These are phyloP conservation scores for Onychomys arenicola DNA, from an alignment of 2,797 vertebrate genomes.

Conservation along the genomic window DNA sequence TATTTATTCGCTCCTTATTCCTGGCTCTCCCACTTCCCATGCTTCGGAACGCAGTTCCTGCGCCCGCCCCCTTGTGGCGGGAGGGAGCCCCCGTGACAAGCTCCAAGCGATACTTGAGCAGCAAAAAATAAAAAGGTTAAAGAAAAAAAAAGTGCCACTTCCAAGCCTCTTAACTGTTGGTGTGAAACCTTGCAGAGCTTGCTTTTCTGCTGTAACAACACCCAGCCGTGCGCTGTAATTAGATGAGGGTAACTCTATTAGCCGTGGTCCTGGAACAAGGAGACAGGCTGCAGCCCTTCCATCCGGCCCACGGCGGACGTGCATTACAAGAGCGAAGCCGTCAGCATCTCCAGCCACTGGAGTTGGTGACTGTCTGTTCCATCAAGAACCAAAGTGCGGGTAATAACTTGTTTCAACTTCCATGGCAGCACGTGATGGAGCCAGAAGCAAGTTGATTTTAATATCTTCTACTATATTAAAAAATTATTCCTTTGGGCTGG, in stretches of 20 bases:
- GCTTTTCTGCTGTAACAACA: neutral
- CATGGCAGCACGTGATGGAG: neutral
- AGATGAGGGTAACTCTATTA: neutral
- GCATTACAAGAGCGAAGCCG: neutral
- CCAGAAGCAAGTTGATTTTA: neutral
- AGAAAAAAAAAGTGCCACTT: neutral
- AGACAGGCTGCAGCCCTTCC: neutral
- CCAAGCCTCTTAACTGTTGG: neutral
- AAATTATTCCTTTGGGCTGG: neutral
- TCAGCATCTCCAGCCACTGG: neutral
- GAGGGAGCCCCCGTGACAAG: neutral
- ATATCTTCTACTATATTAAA: conserved; percentile 7
- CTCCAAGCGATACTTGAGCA: neutral
- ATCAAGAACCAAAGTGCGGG: conserved; percentile 10
- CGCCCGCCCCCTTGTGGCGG: neutral
- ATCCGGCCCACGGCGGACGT: neutral
- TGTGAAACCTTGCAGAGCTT: neutral
- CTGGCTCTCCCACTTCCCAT: neutral
- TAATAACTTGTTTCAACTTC: neutral
- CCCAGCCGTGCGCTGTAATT: conserved; percentile 19
- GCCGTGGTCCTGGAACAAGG: neutral
- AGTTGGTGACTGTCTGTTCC: conserved; percentile 43
- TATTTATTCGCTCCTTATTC: neutral
- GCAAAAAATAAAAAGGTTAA: conserved; percentile 5
- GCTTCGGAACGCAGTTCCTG: neutral